Conservation (phyloP, 2,888 invertebrate species). For the Polyploca ridens region DNA sequence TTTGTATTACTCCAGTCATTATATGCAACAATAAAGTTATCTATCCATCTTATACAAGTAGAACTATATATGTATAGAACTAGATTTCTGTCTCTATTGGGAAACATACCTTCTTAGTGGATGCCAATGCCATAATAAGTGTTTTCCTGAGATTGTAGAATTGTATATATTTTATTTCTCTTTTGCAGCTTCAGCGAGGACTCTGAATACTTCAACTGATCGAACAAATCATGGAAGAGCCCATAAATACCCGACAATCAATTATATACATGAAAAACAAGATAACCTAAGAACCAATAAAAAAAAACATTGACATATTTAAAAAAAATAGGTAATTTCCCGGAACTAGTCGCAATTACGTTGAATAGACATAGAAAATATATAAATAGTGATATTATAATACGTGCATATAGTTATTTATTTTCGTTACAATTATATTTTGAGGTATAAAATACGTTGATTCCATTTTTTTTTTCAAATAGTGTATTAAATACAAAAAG, state of each 20-base stretch:
- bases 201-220: conserved; percentile 27
- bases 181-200: conserved; percentile 47
- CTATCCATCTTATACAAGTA: too few species aligned
- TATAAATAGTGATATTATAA: conserved; percentile 23
- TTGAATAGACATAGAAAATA: conserved; percentile 26
- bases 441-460: conserved; percentile 22
- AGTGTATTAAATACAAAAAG: conserved; percentile 47
- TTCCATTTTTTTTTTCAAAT: conserved; percentile 42
- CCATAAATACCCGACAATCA: conserved; percentile 30
- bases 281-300: conserved; percentile 45
- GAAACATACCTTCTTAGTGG: too few species aligned
- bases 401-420: conserved; percentile 43
- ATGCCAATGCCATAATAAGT: too few species aligned
- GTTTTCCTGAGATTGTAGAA: too few species aligned
- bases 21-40: too few species aligned
- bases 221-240: conserved; percentile 65
- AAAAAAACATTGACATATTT: conserved; percentile 30
- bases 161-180: conserved; percentile 20
- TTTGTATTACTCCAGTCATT: too few species aligned
- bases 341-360: conserved; percentile 47
- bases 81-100: too few species aligned
- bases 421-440: conserved; percentile 19
- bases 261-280: conserved; percentile 37
- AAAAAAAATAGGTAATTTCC: conserved; percentile 33
- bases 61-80: too few species aligned